Evolutionary conservation across 2,888 invertebrate genomes (phyloP).

Genomic region (Cosmia trapezina): DNA sequence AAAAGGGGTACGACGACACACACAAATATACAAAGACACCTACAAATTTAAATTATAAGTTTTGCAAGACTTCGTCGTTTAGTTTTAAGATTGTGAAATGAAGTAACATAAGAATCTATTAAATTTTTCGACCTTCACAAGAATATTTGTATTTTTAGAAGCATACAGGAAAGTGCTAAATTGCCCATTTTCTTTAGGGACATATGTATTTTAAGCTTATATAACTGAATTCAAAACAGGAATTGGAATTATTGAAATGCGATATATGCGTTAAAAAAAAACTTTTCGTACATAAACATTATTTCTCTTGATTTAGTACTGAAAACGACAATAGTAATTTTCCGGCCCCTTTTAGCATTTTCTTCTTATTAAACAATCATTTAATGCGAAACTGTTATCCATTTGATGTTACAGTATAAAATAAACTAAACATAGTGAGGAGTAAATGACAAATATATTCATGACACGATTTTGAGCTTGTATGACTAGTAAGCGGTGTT

Average conservation of each 20-base stretch:
- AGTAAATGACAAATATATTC: conserved; percentile 49
- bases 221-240: not conserved
- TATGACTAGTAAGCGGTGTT: conserved; percentile 54
- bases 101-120: no score
- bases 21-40: not conserved
- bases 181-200: not conserved
- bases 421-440: conserved; percentile 35
- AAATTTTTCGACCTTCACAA: no score
- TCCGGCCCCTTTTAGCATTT: not conserved
- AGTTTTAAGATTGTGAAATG: no score
- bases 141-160: no score
- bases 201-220: not conserved
- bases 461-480: conserved; percentile 51
- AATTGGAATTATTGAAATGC: not conserved
- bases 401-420: conserved; percentile 36
- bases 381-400: conserved; percentile 15
- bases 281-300: not conserved
- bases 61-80: not conserved
- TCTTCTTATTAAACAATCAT: conserved; percentile 11
- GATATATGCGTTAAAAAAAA: not conserved
- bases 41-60: not conserved
- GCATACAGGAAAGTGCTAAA: not conserved
- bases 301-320: not conserved
- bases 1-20: no score
- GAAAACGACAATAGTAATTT: conserved; percentile 2